Evolutionary conservation across 2,797 vertebrate genomes (phyloP).

Genomic region (Poeciliopsis gracilis): DNA sequence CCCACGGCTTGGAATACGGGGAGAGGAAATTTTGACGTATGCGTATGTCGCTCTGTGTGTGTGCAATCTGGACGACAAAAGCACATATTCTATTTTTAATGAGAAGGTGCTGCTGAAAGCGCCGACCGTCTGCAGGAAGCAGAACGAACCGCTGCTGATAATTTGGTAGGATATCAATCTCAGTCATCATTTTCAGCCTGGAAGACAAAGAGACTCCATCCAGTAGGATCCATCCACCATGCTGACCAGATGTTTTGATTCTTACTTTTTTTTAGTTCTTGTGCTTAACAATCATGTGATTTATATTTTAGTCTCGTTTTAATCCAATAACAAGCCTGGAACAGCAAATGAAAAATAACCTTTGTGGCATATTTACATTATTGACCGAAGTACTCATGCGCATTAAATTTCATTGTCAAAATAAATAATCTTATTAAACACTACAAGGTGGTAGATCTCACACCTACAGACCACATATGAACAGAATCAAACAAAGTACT

Average conservation of each 20-base stretch:
- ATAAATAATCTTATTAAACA: background rate
- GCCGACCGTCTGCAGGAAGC: background rate
- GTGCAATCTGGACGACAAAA: constrained; percentile 38
- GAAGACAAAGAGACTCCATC: background rate
- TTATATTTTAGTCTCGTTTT: background rate
- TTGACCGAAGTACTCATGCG: background rate
- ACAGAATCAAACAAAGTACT: background rate
- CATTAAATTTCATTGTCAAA: background rate
- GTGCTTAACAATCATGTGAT: background rate
- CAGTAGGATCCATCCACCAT: background rate
- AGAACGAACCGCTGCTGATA: background rate
- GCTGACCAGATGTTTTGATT: background rate
- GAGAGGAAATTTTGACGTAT: constrained; percentile 53
- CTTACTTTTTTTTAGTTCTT: background rate
- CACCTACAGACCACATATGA: background rate
- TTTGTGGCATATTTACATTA: background rate
- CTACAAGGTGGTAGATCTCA: background rate
- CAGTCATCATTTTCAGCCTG: background rate
- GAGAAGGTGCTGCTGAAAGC: constrained; percentile 14
- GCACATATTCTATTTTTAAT: constrained; percentile 37
- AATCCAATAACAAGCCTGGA: background rate
- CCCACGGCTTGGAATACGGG: constrained; percentile 67
- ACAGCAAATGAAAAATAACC: background rate
- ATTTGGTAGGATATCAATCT: background rate
- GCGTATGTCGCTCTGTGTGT: constrained; percentile 22